phyloP scores from a whole-genome alignment of 1,140 invertebrate species.

The Eriosoma lanigerum region DNA sequence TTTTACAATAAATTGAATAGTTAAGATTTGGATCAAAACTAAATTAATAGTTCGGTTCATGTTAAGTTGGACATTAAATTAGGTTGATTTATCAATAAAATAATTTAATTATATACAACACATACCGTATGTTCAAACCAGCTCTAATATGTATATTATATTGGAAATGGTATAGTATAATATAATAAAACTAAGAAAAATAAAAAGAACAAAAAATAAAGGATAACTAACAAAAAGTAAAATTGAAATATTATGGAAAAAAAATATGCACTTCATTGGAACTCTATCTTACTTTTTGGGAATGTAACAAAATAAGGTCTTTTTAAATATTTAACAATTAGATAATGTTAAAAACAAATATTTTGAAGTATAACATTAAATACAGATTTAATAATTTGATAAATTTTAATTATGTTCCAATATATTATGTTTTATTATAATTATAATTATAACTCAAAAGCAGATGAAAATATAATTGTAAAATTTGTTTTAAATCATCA shows the following conservation, averaged over 20 bases:
- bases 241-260: background rate
- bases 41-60: no score
- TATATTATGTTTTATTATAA: conserved; percentile 16
- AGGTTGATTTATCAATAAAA: no score
- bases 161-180: no score
- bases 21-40: no score
- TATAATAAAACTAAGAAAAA: background rate
- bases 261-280: background rate
- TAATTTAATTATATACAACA: no score
- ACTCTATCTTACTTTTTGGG: conserved; percentile 9
- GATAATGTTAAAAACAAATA: background rate
- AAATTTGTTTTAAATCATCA: no score
- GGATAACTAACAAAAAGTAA: background rate
- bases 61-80: no score
- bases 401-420: background rate
- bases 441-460: background rate
- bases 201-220: background rate
- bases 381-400: background rate
- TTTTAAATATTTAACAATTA: background rate
- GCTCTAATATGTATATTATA: no score
- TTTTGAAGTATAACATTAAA: background rate
- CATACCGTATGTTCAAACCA: no score
- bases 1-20: no score
- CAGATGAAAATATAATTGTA: background rate
- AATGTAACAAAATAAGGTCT: background rate